A percentile compares a stretch with the other conserved stretches of the same genome.
These are phyloP conservation scores for Telmatochromis sp. DNA, from an alignment of 2,113 vertebrate genomes.

Conservation along the genomic window DNA sequence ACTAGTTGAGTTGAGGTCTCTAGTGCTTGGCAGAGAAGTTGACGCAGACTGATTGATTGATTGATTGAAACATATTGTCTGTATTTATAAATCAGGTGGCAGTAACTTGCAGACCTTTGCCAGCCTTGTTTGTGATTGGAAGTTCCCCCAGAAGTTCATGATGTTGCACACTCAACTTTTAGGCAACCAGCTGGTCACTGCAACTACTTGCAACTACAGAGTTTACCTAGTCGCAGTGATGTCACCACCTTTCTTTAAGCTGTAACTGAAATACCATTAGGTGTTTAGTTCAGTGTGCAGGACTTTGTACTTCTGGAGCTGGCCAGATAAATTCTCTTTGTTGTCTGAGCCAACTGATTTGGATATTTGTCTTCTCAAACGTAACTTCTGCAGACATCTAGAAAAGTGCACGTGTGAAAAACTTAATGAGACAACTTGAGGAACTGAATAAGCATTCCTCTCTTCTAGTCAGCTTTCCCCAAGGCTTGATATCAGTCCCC, in stretches of 20 bases:
- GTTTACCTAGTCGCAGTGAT: not conserved
- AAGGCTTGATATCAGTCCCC: constrained; percentile 13
- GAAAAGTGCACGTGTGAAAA: not conserved
- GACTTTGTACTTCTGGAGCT: not conserved
- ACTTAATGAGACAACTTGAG: constrained; percentile 29
- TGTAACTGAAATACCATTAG: not conserved
- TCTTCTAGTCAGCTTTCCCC: not conserved
- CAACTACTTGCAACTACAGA: not conserved
- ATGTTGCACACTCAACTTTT: not conserved
- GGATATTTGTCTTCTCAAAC: not conserved
- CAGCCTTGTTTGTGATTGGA: not conserved
- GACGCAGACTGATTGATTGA: accelerated
- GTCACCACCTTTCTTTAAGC: accelerated
- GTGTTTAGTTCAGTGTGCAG: not conserved
- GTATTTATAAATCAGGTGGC: not conserved
- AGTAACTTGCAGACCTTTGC: not conserved
- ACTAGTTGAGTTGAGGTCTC: not conserved
- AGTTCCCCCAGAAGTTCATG: not conserved
- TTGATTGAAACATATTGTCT: not conserved
- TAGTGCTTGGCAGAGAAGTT: not conserved
- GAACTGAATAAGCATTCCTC: constrained; percentile 6
- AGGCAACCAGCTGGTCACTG: not conserved
- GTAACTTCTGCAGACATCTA: not conserved
- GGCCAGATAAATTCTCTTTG: not conserved
- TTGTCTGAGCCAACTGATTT: not conserved